Conservation (phyloP, 2,797 vertebrate genomes). For the Buphagus erythrorhynchus region DNA sequence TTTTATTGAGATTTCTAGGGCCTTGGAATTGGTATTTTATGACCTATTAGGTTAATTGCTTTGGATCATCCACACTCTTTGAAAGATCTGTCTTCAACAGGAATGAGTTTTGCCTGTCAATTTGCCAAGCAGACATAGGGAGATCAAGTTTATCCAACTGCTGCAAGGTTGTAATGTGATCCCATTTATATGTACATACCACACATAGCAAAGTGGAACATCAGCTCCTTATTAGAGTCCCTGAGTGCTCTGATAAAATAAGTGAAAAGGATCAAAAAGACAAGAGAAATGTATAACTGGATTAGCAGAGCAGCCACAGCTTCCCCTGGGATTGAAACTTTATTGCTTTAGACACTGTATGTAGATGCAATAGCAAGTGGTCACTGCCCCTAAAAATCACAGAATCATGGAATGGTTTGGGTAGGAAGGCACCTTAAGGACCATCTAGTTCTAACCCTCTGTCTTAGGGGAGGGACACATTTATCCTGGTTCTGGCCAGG, state of each 20-base stretch:
- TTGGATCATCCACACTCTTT: background rate
- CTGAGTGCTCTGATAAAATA: background rate
- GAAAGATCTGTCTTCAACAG: background rate
- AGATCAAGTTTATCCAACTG: background rate
- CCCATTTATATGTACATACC: background rate
- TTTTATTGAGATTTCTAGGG: background rate
- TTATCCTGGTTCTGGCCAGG: background rate
- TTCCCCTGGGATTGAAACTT: background rate
- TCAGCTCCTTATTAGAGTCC: background rate
- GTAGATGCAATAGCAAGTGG: background rate
- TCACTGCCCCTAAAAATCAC: background rate
- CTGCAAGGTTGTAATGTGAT: background rate
- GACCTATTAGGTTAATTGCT: background rate
- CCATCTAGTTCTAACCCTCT: background rate
- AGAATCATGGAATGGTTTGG: background rate
- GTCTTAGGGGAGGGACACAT: too few relatives aligned
- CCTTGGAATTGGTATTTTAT: background rate
- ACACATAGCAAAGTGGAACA: background rate
- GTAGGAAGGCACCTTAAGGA: background rate
- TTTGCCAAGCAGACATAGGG: background rate
- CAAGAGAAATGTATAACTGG: background rate
- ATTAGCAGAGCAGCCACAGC: background rate
- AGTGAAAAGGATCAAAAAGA: background rate
- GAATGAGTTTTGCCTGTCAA: background rate
- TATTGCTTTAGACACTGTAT: background rate